phyloP scores from a whole-genome alignment of 2,797 vertebrate species.

The Clarias pachynema region DNA sequence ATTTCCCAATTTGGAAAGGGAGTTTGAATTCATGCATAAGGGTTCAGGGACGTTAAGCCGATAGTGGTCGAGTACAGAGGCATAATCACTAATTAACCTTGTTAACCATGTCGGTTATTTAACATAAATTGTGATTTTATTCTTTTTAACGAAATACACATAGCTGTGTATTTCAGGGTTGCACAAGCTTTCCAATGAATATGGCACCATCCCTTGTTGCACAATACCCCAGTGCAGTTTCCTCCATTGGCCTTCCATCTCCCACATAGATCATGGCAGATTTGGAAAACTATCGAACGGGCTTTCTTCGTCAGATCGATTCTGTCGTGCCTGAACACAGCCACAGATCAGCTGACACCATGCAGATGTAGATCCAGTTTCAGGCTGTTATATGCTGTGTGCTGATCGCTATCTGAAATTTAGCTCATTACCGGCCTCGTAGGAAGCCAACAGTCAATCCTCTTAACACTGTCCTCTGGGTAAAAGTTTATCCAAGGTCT shows the following conservation, averaged over 20 bases:
- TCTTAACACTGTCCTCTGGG: conserved; percentile 64
- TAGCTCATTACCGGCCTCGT: conserved; percentile 72
- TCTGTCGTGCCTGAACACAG: not conserved
- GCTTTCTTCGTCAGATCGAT: not conserved
- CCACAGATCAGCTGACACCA: not conserved
- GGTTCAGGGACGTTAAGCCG: not conserved
- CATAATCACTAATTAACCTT: not conserved
- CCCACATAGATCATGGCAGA: not conserved
- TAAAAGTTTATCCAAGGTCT: conserved; percentile 21
- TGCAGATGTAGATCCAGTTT: not conserved
- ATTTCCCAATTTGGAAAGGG: not conserved
- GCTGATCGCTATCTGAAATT: conserved; percentile 69
- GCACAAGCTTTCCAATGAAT: not conserved
- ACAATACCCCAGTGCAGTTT: not conserved
- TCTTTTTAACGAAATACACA: not conserved
- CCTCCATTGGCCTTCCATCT: not conserved
- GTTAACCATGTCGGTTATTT: not conserved
- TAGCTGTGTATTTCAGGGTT: not conserved
- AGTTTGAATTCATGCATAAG: not conserved
- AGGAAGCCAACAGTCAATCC: conserved; percentile 70
- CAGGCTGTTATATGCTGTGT: conserved; percentile 23
- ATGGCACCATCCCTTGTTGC: not conserved
- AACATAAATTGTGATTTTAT: not conserved
- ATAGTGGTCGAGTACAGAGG: no score
- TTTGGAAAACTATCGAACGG: not conserved